Evolutionary conservation across 2,888 invertebrate genomes (phyloP), one percentile per base, ranked within the genome.

Genomic region (Steinernema scapterisci): DNA sequence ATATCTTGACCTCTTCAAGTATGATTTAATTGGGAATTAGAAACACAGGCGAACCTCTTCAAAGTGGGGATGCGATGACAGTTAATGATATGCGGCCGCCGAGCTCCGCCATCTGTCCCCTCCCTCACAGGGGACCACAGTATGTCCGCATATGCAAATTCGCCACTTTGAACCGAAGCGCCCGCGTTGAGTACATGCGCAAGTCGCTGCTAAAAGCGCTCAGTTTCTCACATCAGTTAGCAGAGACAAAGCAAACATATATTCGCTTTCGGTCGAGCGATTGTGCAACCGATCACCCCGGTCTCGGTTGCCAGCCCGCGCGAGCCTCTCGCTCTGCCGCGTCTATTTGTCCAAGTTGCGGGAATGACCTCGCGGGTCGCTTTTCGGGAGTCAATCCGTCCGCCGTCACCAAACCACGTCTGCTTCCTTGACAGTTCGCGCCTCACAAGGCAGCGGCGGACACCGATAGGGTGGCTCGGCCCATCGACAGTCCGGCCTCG

Each of bases 31-130:
- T 63, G 27, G 31, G 63, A 63, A 63, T 63, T 31, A 63, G 31
- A 31, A 27, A 27, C 63, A 63, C 16, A 63, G 16, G 63, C 23
- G 38, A 9, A 38, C 38, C 63, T 63, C 63, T 31, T 63, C 11
- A 16, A 25, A 63, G 63, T 27, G 63, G 54, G n/a, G 54, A 54
- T 25, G 54, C 48, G 54, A 54, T 54, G 54, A 21, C 54, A 54
- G 54, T 54, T 54, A 54, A 54, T 54, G 54, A 54, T 54, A 54
- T 54, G 54, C 54, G 54, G 5, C 51, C n/a, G n/a, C n/a, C n/a
- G 51, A 51, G n/a, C n/a, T n/a, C 51, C 6, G 23, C 54, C 54
- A 54, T 54, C 54, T 54, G 54, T 54, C 54, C 54, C 21, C 13
- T 6, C n/a, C n/a, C 38, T 3, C 38, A 38, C 38, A 9, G 9